Percentiles rank a stretch among this genome's conserved stretches.
Conservation (phyloP, 2,888 invertebrate genomes). For the Icerya purchasi region DNA sequence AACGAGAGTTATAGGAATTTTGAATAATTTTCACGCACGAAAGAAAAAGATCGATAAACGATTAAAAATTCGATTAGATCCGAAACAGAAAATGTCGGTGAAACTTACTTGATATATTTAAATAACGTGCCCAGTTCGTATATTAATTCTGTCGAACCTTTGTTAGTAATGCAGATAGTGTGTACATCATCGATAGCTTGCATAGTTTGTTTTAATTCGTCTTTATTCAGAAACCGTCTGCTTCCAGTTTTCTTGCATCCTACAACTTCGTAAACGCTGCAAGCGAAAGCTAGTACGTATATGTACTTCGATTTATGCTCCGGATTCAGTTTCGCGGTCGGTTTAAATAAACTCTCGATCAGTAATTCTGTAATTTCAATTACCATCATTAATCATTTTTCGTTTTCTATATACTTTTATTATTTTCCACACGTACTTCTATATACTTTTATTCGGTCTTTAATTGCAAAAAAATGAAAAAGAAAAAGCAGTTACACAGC, state of each 20-base stretch:
- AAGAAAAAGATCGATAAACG: too few species aligned
- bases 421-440: too few species aligned
- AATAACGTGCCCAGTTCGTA: slow-evolving; percentile 78
- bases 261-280: slow-evolving; percentile 65
- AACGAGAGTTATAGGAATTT: too few species aligned
- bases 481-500: too few species aligned
- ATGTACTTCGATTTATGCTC: slow-evolving; percentile 96
- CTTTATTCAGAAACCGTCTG: slow-evolving; percentile 46
- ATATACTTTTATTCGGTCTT: too few species aligned
- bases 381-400: too few species aligned
- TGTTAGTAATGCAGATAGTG: slow-evolving; percentile 68
- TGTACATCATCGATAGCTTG: slow-evolving; percentile 87
- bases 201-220: slow-evolving; percentile 75
- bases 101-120: slow-evolving; percentile 55
- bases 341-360: slow-evolving; percentile 81
- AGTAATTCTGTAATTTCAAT: slow-evolving; percentile 64
- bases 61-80: too few species aligned
- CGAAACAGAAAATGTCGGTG: background rate
- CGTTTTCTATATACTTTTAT: too few species aligned
- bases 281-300: slow-evolving; percentile 78
- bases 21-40: too few species aligned
- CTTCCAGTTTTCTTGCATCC: slow-evolving; percentile 42
- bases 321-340: slow-evolving; percentile 81
- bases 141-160: slow-evolving; percentile 79
- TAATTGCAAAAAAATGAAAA: too few species aligned